Base-by-base conservation (phyloP, 2,113 vertebrate genomes). In the Urocolius indicus region DNA sequence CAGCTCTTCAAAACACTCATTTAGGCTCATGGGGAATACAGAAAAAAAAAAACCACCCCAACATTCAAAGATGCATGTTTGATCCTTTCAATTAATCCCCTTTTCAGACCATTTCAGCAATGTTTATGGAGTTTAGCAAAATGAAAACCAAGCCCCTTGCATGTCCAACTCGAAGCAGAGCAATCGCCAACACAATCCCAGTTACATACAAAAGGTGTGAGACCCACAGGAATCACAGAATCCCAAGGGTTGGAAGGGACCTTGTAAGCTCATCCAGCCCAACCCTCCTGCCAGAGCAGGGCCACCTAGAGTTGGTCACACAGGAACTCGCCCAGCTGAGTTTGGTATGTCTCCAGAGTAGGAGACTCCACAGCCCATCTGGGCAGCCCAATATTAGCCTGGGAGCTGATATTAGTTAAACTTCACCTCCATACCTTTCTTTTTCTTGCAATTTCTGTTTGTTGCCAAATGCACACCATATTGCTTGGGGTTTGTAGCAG, bases 361-460 rank as follows among this genome's bases (percentile, higher is more conserved):
- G 38, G 38, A 41, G 38, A 41, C 38, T 41, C 38, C 38, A 41
- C 9, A 41, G 12, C 38, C 38, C 38, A 41, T 41, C 38, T 41
- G 38, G 38, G 38, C 38, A 41, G 38, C 38, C 38, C 38, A 41
- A 41, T 41, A 41, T 41, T 41, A 41, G 38, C 12, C n/a, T 72
- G 36, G 83, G 76, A 93, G 21, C 55, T 90, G 36, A 32, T 94
- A 94, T 61, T 84, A 92, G 49, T 91, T 93, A 77, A 95, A 89
- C 55, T 92, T 94, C 81, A 65, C 59, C n/a, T 66, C 75, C 76
- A 32, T 62, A 49, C 52, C n/a, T 95, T 68, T 61, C 34, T 66
- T 93, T 82, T 80, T 57, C 54, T 75, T 62, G 48, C 30, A 87
- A 52, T 81, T 87, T 49, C 43, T 93, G 3, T 77, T 91, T 75